Evolutionary conservation across 92 coral and sea anemone genomes (phyloP).

Genomic region (Phenganax subtilis): DNA sequence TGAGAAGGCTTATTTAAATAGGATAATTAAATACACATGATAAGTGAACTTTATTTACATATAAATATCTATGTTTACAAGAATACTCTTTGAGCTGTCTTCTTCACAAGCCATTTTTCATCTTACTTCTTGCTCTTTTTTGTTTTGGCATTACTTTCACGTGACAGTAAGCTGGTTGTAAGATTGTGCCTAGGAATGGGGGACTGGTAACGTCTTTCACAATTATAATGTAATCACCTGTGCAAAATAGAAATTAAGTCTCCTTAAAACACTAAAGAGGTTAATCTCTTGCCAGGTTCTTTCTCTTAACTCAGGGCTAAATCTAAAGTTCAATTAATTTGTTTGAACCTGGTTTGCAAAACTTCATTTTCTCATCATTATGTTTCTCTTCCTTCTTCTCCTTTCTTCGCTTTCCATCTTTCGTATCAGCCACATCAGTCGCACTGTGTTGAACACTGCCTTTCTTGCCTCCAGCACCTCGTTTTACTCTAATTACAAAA

Average conservation of each 20-base stretch:
- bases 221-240: conserved; percentile 86
- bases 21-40: too few species aligned
- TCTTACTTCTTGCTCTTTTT: conserved; percentile 80
- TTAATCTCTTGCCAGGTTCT: neutral
- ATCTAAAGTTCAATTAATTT: neutral
- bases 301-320: neutral
- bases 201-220: conserved; percentile 86
- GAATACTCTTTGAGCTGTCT: neutral
- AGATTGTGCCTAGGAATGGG: conserved; percentile 63
- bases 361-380: conserved; percentile 59
- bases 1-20: too few species aligned
- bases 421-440: conserved; percentile 62
- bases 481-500: conserved; percentile 3
- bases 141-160: conserved; percentile 66
- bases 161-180: conserved; percentile 79
- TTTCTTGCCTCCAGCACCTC: neutral
- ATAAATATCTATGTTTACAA: neutral
- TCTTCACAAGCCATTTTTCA: conserved; percentile 2
- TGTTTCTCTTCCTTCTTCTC: conserved; percentile 61
- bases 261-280: neutral
- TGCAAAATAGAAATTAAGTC: neutral
- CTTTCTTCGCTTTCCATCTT: conserved; percentile 55
- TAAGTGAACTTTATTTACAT: too few species aligned
- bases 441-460: conserved; percentile 22
- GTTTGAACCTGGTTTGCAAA: conserved; percentile 75